Percentiles rank a stretch among this genome's conserved stretches.
Conservation (phyloP, 2,888 invertebrate genomes). For the Synanthedon formicaeformis region DNA sequence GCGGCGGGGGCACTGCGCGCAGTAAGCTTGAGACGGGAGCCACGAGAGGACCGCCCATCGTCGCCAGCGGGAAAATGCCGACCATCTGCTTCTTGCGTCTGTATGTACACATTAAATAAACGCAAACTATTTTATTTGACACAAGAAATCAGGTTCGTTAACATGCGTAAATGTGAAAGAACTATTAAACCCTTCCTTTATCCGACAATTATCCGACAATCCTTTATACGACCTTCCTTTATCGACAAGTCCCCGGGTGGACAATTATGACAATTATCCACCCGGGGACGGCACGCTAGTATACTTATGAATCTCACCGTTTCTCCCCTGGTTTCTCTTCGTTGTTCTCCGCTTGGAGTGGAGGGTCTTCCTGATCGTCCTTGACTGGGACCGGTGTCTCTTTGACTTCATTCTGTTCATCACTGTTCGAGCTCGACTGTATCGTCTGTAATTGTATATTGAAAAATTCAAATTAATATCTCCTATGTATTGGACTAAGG, state of each 20-base stretch:
- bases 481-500: no score
- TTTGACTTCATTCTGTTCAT: slow-evolving; percentile 20
- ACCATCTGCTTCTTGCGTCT: slow-evolving; percentile 64
- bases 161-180: no score
- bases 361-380: slow-evolving; percentile 27
- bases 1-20: slow-evolving; percentile 78
- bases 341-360: slow-evolving; percentile 29
- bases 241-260: no score
- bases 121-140: no score
- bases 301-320: slow-evolving; percentile 37
- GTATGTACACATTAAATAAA: slow-evolving; percentile 12
- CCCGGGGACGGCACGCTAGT: no score
- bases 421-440: slow-evolving; percentile 3
- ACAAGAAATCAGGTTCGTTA: no score
- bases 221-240: no score
- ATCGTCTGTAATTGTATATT: no score
- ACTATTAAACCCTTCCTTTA: no score
- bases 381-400: slow-evolving; percentile 13
- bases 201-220: no score
- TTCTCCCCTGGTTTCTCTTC: slow-evolving; percentile 56
- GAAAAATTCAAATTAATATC: no score
- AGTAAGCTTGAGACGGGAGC: slow-evolving; percentile 73
- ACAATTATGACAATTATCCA: no score
- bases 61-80: slow-evolving; percentile 60
- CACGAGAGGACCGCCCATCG: slow-evolving; percentile 58